Evolutionary conservation across 23 tunicate genomes (phyloP), one percentile per base, ranked within the genome.

Genomic region (Corella eumyota): DNA sequence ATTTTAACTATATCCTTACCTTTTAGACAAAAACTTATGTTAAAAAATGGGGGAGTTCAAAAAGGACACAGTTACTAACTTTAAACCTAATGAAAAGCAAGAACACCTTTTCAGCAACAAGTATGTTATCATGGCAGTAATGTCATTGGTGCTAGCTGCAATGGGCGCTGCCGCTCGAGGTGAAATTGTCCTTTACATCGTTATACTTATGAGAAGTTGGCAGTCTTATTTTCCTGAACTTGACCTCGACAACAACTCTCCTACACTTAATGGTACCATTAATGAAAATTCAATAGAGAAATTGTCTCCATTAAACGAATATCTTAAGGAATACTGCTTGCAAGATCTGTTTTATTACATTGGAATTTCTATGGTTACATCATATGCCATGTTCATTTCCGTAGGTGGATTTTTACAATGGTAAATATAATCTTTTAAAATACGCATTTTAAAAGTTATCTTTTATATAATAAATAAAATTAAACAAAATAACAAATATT

Each of bases 381-480:
- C 93, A 1, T 83, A 68, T 38, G 31, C 52, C 51, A 20, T 83
- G 19, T 83, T 83, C 60, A 65, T 83, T 62, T 63, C 45, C 1
- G 55, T 83, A 17, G 93, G 93, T 9, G 93, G 93, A 2, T 83
- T 36, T 45, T 50, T 83, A 13, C 93, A 83, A 61, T 83, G 93
- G 93, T 75, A 45, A 37, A 29, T 28, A 35, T 28, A 28, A 23
- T 31, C 59, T 53, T 19, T 9, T n/a, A 53, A 25, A 44, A 11
- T 44, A 13, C 17, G 49, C 15, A 13, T 11, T 44, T 13, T 11
- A 13, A 13, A 44, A 13, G 49, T 44, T 17, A 17, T 13, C 17
- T 44, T 44, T 44, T 44, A 17, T 44, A 17, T 44, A 44, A 36
- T 58, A 32, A 58, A 6, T 25, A 58, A 15, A 23, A 58, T 51